Evolutionary conservation across 2,888 invertebrate genomes (phyloP).

Genomic region (Tuta absoluta): DNA sequence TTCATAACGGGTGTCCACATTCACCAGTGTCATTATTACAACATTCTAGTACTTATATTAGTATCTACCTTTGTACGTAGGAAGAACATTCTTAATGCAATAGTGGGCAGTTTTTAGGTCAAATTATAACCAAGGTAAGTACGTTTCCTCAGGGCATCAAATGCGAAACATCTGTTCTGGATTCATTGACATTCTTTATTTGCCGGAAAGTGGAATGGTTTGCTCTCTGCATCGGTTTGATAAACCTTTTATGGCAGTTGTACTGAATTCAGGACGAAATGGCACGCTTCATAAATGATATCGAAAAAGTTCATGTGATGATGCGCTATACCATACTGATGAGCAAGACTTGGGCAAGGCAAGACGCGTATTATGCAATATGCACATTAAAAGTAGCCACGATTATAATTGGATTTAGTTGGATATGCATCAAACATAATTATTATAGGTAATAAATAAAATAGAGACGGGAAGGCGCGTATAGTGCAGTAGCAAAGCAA

Average conservation of each 20-base stretch:
- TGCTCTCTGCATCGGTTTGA: no score
- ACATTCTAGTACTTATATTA: slow-evolving; percentile 10
- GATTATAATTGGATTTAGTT: background rate
- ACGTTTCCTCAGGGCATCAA: background rate
- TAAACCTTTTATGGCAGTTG: no score
- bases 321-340: background rate
- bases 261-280: no score
- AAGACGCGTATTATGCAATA: background rate
- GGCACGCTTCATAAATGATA: background rate
- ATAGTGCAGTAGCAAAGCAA: slow-evolving; percentile 42
- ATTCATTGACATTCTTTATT: background rate
- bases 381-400: background rate
- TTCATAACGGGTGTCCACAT: slow-evolving; percentile 58
- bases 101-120: slow-evolving; percentile 10
- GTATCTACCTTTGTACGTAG: slow-evolving; percentile 7
- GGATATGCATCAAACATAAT: background rate
- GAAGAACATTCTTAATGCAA: slow-evolving; percentile 2
- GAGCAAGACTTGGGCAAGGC: no score
- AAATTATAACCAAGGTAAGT: background rate
- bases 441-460: slow-evolving; percentile 2
- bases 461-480: slow-evolving; percentile 9
- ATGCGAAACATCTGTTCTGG: background rate
- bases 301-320: background rate
- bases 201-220: background rate
- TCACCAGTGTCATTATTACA: slow-evolving; percentile 20